Base-by-base conservation (phyloP, 2,797 vertebrate species). In the Sternarchorhynchus goeldii region DNA sequence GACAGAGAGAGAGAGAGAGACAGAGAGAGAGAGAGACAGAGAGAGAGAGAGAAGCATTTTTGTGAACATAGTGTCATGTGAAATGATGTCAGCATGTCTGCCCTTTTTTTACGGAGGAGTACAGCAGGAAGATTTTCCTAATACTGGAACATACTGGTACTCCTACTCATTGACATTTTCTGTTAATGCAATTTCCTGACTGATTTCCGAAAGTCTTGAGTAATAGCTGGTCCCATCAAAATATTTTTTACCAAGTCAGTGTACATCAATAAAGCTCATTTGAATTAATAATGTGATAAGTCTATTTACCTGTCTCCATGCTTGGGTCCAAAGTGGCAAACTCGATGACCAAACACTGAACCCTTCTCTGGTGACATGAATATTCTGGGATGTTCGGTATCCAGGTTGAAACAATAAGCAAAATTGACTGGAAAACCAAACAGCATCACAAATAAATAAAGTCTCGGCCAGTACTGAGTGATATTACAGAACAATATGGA, bases 241-340 rank as follows among this genome's bases (percentile, higher is more conserved):
- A 50, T 50, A 14, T 1, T 12, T 50, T 25, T 50, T 50, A 36
- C 34, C 34, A 36, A 36, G 2, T 36, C 34, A 36, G 45, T 50
- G 10, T 10, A 41, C 14, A 50, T 50, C 39, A 12, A 12, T 12
- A 12, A 50, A 12, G 45, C 45, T 18, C 8, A 57, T 41, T 1
- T 66, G 18, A 73, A 50, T 50, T 53, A 20, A 36, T 71, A 0
- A 34, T 50, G 31, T 50, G 17, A 17, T n/a, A 55, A 2, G 25
- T 53, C 17, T 14, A 60, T 73, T 79, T 16, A 82, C 81, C 81
- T 76, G 67, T 71, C 73, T 67, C 36, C 53, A 25, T 45, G 41
- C 3, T 29, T 34, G 21, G 73, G 41, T 41, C 60, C 77, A 76
- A 79, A 82, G 18, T 66, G 73, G 57, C 81, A 82, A 25, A 82